Conservation (phyloP, 2,888 invertebrate species). For the Pyrocoelia pectoralis region DNA sequence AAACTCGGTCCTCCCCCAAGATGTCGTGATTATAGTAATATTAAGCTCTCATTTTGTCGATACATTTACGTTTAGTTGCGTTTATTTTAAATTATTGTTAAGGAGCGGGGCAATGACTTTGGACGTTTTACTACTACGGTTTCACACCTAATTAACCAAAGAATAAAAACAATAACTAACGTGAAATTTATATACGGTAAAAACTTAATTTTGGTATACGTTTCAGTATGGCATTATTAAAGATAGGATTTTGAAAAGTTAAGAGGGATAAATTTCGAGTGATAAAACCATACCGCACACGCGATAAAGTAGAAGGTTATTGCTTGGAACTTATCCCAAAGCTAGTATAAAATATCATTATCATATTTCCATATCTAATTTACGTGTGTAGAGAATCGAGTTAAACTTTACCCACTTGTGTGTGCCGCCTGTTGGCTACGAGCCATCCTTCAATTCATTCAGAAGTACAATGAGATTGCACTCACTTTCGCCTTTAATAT, state of each 20-base stretch:
- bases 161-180: neutral
- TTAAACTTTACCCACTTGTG: constrained; percentile 24
- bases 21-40: too few species aligned
- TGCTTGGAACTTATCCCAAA: constrained; percentile 19
- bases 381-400: constrained; percentile 31
- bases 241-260: neutral
- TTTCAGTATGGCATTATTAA: constrained; percentile 13
- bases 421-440: constrained; percentile 20
- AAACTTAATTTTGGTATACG: neutral
- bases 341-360: constrained; percentile 32
- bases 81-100: neutral
- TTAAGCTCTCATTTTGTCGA: neutral
- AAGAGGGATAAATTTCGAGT: constrained; percentile 16
- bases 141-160: neutral
- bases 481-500: constrained; percentile 10
- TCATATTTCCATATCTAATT: constrained; percentile 36
- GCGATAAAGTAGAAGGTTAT: constrained; percentile 26
- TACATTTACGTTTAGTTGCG: neutral
- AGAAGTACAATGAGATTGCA: constrained; percentile 21
- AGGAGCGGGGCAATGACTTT: constrained; percentile 2
- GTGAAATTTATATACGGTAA: neutral
- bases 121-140: neutral
- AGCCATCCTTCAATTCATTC: constrained; percentile 12
- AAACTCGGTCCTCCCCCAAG: neutral
- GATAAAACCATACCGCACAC: constrained; percentile 23